Percentiles rank a stretch among this genome's conserved stretches.
Conservation (phyloP, 2,113 vertebrate genomes). For the Oncorhynchus keta region DNA sequence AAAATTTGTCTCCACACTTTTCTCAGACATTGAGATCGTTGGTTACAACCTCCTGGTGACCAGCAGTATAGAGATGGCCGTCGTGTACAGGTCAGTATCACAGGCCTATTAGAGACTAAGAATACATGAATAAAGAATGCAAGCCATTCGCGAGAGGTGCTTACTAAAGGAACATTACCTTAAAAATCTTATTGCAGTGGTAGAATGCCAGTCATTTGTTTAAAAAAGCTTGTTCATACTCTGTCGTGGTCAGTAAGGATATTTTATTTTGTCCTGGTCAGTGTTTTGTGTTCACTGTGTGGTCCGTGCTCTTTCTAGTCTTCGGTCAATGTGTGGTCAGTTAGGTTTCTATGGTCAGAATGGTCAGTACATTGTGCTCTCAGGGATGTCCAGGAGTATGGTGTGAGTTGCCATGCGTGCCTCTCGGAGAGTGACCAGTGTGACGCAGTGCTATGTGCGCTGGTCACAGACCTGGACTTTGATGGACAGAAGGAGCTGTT, state of each 20-base stretch:
- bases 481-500: conserved; percentile 80
- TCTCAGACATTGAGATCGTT: conserved; percentile 30
- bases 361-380: conserved; percentile 20
- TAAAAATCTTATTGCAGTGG: too few species aligned
- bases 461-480: conserved; percentile 85
- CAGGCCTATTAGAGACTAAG: background rate
- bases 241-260: background rate
- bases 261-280: background rate
- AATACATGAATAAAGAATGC: too few species aligned
- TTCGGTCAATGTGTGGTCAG: background rate
- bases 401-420: conserved; percentile 72
- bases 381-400: conserved; percentile 80
- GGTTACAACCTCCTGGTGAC: conserved; percentile 82
- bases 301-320: background rate
- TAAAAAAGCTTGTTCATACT: background rate
- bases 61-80: conserved; percentile 84
- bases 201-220: background rate
- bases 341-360: background rate
- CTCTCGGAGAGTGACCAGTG: conserved; percentile 83
- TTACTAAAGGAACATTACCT: too few species aligned
- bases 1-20: background rate
- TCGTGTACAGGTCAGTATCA: conserved; percentile 82
- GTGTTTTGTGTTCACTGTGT: background rate
- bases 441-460: conserved; percentile 84
- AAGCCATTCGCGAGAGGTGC: too few species aligned